Evolutionary conservation across 2,888 invertebrate species (phyloP).

Genomic region (Hemistola chrysoprasaria): DNA sequence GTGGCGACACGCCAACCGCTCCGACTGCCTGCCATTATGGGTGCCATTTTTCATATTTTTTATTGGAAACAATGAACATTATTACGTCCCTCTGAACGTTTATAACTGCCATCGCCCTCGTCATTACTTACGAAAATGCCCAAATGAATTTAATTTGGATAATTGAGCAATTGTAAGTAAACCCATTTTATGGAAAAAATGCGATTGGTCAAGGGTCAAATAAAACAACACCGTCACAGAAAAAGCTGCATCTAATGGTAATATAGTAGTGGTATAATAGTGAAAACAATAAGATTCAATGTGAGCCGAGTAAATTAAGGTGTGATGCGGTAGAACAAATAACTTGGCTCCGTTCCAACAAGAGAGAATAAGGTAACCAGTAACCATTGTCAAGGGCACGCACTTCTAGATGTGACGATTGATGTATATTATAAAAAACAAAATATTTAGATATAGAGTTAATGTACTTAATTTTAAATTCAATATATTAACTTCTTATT

Average conservation of each 20-base stretch:
- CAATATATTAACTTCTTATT: no score
- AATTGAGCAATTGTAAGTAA: constrained; percentile 30
- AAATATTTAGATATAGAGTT: no score
- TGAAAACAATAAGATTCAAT: constrained; percentile 38
- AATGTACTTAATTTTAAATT: no score
- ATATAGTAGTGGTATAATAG: no score
- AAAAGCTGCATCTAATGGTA: no score
- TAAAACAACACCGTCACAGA: constrained; percentile 11
- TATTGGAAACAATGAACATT: constrained; percentile 55
- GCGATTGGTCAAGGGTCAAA: constrained; percentile 31
- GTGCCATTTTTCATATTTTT: constrained; percentile 64
- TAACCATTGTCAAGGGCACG: constrained; percentile 59
- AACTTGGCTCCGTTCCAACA: constrained; percentile 60
- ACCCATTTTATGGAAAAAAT: constrained; percentile 17
- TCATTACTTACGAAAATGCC: constrained; percentile 30
- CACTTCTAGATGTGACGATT: no score
- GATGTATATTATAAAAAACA: no score
- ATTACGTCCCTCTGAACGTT: constrained; percentile 38
- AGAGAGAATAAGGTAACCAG: constrained; percentile 43
- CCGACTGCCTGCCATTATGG: constrained; percentile 47
- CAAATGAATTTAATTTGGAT: constrained; percentile 33
- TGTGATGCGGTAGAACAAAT: constrained; percentile 56
- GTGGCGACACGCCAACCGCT: constrained; percentile 66
- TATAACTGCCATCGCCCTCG: constrained; percentile 12
- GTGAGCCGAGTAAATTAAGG: constrained; percentile 51